Evolutionary conservation across 35 echinoderm and acorn worm species (phyloP), one percentile per base, ranked within the genome.

Genomic region (Hemicentrotus pulcherrimus): DNA sequence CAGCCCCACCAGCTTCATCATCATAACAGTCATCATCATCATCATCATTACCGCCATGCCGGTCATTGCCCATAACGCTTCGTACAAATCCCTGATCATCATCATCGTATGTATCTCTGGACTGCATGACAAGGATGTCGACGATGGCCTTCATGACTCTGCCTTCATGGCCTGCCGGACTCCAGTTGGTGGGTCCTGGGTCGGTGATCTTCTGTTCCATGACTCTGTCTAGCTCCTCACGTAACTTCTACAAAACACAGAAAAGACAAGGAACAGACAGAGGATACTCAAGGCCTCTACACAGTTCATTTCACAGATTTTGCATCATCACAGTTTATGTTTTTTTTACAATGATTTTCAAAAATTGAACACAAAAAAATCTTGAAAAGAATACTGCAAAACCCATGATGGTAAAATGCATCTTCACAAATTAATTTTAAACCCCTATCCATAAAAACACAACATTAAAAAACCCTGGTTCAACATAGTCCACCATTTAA

Each of bases 121-220:
- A 95, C 31, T 97, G 85, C 91, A 96, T 97, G 16, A 95, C 97
- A 10, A 99, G 78, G 48, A 99, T 88, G 48, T 99, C 98, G 47
- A 97, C 95, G 50, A 99, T 99, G 52, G 98, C 96, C 46, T 46
- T 95, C 98, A 99, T 99, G 9, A 99, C 97, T 16, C 94, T 94
- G 11, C 98, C 98, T 94, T 99, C 98, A 85, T 85, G 96, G 4
- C 92, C 46, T 22, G 85, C 88, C 33, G 94, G 93, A 35, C 92
- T 87, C 98, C 98, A 99, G 47, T 97, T 95, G 85, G 97, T 99
- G 6, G 95, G 46, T 46, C 98, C 98, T 78, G 98, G 98, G 32
- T 96, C 93, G 31, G 94, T 97, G 48, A 99, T 99, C 86, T 99
- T 99, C 31, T 94, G 70, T 85, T 96, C 95, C 47, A 99, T 95